These are phyloP conservation scores for Cataglyphis altisquamis DNA, from an alignment of 2,888 invertebrate genomes.

Conservation along the genomic window DNA sequence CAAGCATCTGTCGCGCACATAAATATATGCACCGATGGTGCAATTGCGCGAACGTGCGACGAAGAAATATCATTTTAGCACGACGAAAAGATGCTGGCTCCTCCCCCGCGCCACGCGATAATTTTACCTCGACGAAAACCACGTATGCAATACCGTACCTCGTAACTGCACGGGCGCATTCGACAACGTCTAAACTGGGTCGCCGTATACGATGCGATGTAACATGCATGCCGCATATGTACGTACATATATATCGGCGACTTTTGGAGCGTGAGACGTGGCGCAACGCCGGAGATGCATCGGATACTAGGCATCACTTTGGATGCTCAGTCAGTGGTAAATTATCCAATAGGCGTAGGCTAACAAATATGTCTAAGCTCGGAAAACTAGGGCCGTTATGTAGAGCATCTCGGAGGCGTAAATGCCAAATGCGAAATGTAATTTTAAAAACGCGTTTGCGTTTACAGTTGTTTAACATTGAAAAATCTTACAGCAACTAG, in stretches of 20 bases:
- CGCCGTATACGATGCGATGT: slow-evolving; percentile 17
- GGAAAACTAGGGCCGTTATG: slow-evolving; percentile 2
- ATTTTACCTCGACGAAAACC: slow-evolving; percentile 14
- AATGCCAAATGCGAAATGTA: slow-evolving; percentile 17
- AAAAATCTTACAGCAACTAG: not conserved
- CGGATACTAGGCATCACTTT: slow-evolving; percentile 40
- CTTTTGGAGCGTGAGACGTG: slow-evolving; percentile 29
- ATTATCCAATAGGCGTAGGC: slow-evolving; percentile 49
- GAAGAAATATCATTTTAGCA: slow-evolving; percentile 28
- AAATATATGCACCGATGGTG: slow-evolving; percentile 37
- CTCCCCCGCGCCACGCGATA: slow-evolving; percentile 3
- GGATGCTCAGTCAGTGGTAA: slow-evolving; percentile 32
- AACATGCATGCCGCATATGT: not conserved
- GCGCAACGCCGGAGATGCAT: slow-evolving; percentile 24
- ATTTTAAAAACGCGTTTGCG: slow-evolving; percentile 22
- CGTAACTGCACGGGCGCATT: not conserved
- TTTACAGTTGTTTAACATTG: not conserved
- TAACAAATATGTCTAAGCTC: slow-evolving; percentile 10
- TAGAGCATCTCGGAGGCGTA: not conserved
- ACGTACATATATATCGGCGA: not conserved
- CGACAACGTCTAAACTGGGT: slow-evolving; percentile 23
- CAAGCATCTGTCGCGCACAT: slow-evolving; percentile 42
- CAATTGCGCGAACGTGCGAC: not conserved
- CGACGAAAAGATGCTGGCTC: slow-evolving; percentile 2
- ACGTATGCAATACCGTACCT: not conserved